These are phyloP conservation scores for Plodia interpunctella DNA, from an alignment of 1,140 invertebrate species.

Conservation along the genomic window DNA sequence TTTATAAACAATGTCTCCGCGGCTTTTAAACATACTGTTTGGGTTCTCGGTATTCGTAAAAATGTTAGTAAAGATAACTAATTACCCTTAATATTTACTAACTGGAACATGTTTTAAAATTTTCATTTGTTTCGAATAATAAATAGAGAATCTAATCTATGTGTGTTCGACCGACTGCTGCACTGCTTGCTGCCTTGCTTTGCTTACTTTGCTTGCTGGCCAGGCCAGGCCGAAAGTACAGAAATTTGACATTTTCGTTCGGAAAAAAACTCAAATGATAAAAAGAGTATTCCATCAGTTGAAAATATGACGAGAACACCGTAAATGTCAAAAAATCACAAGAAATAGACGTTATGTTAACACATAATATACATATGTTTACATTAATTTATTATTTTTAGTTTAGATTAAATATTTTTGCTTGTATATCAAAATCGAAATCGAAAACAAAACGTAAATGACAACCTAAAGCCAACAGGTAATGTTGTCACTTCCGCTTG, in stretches of 20 bases:
- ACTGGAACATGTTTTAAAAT: not conserved
- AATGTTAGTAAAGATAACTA: not conserved
- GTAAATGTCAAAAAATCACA: too few relatives aligned
- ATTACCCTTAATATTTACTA: not conserved
- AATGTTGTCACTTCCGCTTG: conserved; percentile 4
- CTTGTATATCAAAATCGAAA: not conserved
- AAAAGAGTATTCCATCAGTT: too few relatives aligned
- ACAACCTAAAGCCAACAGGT: not conserved
- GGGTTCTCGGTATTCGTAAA: not conserved
- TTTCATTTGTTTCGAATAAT: conserved; percentile 25
- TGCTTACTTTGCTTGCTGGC: too few relatives aligned
- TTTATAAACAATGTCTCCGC: conserved; percentile 94
- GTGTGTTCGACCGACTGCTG: not conserved
- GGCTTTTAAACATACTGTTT: conserved; percentile 78
- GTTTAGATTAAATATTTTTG: not conserved
- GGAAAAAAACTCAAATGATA: not conserved
- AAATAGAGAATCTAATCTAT: not conserved
- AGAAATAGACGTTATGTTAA: too few relatives aligned
- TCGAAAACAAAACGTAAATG: not conserved
- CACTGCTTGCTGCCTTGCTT: too few relatives aligned
- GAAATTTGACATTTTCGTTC: conserved; percentile 23
- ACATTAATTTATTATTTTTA: too few relatives aligned
- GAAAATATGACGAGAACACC: too few relatives aligned
- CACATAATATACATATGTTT: too few relatives aligned
- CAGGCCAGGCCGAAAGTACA: conserved; percentile 18